Percentiles rank a stretch among this genome's conserved stretches.
phyloP scores from a whole-genome alignment of 2,888 invertebrate genomes.

The Mesoligia furuncula region DNA sequence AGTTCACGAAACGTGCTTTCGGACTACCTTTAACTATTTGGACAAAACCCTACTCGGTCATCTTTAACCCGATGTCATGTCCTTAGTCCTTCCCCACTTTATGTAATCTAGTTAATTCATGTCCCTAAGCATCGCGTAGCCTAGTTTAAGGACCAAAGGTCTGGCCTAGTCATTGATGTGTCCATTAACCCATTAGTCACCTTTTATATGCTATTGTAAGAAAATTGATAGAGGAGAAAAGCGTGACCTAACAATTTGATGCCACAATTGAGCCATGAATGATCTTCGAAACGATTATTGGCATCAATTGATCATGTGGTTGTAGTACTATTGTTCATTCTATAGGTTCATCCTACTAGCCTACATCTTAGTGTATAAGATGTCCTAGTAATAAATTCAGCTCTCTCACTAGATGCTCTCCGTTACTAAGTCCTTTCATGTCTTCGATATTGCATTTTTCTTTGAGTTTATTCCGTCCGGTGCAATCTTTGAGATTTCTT shows the following conservation, averaged over 20 bases:
- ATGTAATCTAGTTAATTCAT: slow-evolving; percentile 13
- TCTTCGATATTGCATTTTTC: slow-evolving; percentile 48
- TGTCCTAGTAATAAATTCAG: slow-evolving; percentile 41
- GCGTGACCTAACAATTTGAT: slow-evolving; percentile 22
- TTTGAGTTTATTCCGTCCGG: slow-evolving; percentile 10
- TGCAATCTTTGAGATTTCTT: slow-evolving; percentile 5
- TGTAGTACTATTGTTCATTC: slow-evolving; percentile 15
- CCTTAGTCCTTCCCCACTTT: not conserved
- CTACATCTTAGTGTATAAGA: slow-evolving; percentile 3
- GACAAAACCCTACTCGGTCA: not conserved
- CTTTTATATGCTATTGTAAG: not conserved
- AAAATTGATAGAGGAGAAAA: slow-evolving; percentile 1
- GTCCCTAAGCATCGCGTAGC: slow-evolving; percentile 7
- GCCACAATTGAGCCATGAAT: slow-evolving; percentile 29
- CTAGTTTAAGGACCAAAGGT: slow-evolving; percentile 29
- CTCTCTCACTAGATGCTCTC: slow-evolving; percentile 26
- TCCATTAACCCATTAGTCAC: slow-evolving; percentile 21
- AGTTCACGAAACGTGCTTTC: not conserved
- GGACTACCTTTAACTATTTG: too few species aligned
- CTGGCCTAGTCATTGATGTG: not conserved
- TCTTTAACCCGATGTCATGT: not conserved
- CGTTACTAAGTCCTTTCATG: slow-evolving; percentile 23
- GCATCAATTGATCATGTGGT: slow-evolving; percentile 22
- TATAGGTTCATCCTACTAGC: slow-evolving; percentile 10
- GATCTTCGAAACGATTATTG: slow-evolving; percentile 25